Percentiles rank a stretch among this genome's conserved stretches.
phyloP scores from a whole-genome alignment of 2,888 invertebrate genomes.

The Agrotis exclamationis region DNA sequence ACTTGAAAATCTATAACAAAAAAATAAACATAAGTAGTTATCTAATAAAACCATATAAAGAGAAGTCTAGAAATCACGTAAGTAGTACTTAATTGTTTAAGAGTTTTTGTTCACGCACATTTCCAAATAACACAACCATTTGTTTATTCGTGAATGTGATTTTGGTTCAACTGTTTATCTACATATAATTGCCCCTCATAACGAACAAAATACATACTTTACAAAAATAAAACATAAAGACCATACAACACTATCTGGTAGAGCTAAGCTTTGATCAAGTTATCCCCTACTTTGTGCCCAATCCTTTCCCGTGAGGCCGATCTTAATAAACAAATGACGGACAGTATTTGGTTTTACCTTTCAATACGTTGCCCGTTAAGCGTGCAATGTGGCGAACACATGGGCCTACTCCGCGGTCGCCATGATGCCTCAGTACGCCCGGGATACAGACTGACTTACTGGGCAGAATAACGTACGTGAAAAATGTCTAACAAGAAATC shows the following conservation, averaged over 20 bases:
- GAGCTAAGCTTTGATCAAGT: conserved; percentile 37
- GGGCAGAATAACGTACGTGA: not conserved
- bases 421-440: conserved; percentile 56
- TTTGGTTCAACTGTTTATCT: not conserved
- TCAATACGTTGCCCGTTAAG: conserved; percentile 74
- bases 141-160: not conserved
- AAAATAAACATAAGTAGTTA: too few relatives aligned
- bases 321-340: conserved; percentile 69
- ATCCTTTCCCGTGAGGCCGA: conserved; percentile 64
- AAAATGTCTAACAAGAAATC: not conserved
- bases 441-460: conserved; percentile 20
- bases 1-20: too few relatives aligned
- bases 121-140: not conserved
- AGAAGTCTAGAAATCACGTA: too few relatives aligned
- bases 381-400: conserved; percentile 85
- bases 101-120: too few relatives aligned
- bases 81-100: too few relatives aligned
- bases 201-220: not conserved
- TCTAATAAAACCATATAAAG: too few relatives aligned
- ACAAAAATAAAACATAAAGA: not conserved
- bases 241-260: not conserved
- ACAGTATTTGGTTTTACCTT: conserved; percentile 76
- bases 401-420: conserved; percentile 68
- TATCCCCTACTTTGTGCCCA: conserved; percentile 46
- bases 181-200: not conserved